Conservation (phyloP, 2,888 invertebrate genomes). For the Liopterus haemorrhoidalis region DNA sequence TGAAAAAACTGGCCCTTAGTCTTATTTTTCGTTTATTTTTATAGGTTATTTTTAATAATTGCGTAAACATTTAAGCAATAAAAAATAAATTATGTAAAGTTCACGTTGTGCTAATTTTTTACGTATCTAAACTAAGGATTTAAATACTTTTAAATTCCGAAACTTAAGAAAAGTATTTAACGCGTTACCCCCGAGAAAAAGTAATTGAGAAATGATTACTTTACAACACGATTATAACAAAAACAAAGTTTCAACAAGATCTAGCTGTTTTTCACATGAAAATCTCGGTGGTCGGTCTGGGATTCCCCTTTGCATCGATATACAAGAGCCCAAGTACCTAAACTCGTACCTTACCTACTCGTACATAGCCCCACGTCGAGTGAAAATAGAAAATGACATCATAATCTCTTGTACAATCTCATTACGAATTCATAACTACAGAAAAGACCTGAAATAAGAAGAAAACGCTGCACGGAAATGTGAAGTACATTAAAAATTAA, state of each 20-base stretch:
- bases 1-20: too few species aligned
- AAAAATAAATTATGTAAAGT: too few species aligned
- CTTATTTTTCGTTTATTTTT: too few species aligned
- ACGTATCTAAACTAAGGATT: too few species aligned
- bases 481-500: slow-evolving; percentile 42
- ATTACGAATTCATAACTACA: slow-evolving; percentile 58
- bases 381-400: slow-evolving; percentile 39
- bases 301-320: too few species aligned
- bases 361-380: slow-evolving; percentile 13
- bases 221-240: slow-evolving; percentile 23
- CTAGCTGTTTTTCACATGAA: slow-evolving; percentile 22
- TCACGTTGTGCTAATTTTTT: too few species aligned
- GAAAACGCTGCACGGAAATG: slow-evolving; percentile 44
- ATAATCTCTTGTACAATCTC: slow-evolving; percentile 57
- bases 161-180: too few species aligned
- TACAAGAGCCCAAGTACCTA: too few species aligned
- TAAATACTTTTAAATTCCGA: too few species aligned
- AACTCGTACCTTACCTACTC: too few species aligned
- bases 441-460: slow-evolving; percentile 51
- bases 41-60: too few species aligned
- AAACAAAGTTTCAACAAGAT: slow-evolving; percentile 21
- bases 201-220: slow-evolving; percentile 23
- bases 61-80: too few species aligned
- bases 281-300: slow-evolving; percentile 14
- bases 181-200: slow-evolving; percentile 13